Percentiles rank a stretch among this genome's conserved stretches.
These are phyloP conservation scores for sheep (Ovis aries) DNA, from an alignment of 2,113 vertebrate genomes.

Conservation along the genomic window DNA sequence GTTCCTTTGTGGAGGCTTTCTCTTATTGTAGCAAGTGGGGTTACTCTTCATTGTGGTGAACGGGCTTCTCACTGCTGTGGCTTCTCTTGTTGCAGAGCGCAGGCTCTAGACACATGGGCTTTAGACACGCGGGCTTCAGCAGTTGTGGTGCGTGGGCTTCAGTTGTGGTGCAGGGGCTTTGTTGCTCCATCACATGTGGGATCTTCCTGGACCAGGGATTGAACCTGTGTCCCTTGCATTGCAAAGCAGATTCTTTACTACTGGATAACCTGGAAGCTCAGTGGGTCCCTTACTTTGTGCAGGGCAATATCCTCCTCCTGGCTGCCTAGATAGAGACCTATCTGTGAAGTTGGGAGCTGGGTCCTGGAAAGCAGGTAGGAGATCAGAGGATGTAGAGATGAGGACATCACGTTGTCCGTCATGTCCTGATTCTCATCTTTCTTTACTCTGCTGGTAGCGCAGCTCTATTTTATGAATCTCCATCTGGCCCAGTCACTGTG, in stretches of 20 bases:
- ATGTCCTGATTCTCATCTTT: not conserved
- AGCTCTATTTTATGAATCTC: not conserved
- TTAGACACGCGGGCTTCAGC: accelerated
- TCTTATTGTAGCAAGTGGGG: not conserved
- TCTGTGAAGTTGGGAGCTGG: not conserved
- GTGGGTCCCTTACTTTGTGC: not conserved
- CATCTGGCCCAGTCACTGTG: not conserved
- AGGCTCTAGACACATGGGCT: accelerated
- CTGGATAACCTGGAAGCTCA: not conserved
- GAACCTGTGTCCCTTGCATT: not conserved
- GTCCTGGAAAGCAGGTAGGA: not conserved
- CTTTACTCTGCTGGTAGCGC: accelerated
- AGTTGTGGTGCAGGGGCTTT: not conserved
- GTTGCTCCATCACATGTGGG: not conserved
- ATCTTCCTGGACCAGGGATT: not conserved
- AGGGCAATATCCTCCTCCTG: not conserved
- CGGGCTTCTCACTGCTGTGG: accelerated
- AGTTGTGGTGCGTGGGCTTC: not conserved
- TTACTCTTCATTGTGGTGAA: not conserved
- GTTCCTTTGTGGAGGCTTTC: not conserved
- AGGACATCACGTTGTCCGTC: accelerated
- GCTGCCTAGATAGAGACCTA: not conserved
- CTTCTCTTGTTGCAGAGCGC: not conserved
- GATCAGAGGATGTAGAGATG: not conserved
- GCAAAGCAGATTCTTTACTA: not conserved